Percentiles rank a stretch among this genome's conserved stretches.
Evolutionary conservation across 2,888 invertebrate genomes (phyloP).

Genomic region (Dexiosoma caninum): DNA sequence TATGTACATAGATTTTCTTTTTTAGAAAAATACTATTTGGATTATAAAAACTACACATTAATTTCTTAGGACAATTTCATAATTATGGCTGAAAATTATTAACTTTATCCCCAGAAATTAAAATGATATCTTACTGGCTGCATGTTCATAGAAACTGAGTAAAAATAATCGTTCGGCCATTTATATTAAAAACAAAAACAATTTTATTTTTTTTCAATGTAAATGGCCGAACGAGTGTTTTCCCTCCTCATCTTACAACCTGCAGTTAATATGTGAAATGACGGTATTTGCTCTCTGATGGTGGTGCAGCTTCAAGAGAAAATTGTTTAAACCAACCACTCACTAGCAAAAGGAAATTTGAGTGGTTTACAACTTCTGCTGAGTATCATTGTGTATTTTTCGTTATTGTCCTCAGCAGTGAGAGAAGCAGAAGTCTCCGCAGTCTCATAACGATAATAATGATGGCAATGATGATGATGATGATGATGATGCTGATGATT

Average conservation of each 20-base stretch:
- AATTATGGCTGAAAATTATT: conserved; percentile 53
- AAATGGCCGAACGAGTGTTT: too few species aligned
- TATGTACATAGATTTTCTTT: too few species aligned
- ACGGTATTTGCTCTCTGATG: too few species aligned
- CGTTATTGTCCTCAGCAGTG: conserved; percentile 75
- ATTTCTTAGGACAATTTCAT: conserved; percentile 7
- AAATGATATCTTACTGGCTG: background rate
- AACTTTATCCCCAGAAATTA: background rate
- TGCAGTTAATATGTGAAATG: too few species aligned
- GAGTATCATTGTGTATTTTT: conserved; percentile 73
- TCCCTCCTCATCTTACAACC: too few species aligned
- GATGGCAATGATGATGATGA: background rate
- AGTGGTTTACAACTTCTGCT: conserved; percentile 75
- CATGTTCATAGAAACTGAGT: background rate
- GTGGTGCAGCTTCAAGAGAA: too few species aligned
- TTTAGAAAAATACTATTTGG: too few species aligned
- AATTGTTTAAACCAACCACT: conserved; percentile 75
- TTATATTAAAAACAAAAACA: too few species aligned
- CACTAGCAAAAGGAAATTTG: conserved; percentile 76
- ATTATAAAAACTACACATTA: too few species aligned
- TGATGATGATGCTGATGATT: background rate
- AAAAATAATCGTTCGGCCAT: too few species aligned
- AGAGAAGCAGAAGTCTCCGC: conserved; percentile 22
- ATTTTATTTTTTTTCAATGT: too few species aligned
- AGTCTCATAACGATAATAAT: background rate